A percentile compares a stretch with the other conserved stretches of the same genome.
Conservation (phyloP, 2,797 vertebrate genomes). For the Limosa lapponica region DNA sequence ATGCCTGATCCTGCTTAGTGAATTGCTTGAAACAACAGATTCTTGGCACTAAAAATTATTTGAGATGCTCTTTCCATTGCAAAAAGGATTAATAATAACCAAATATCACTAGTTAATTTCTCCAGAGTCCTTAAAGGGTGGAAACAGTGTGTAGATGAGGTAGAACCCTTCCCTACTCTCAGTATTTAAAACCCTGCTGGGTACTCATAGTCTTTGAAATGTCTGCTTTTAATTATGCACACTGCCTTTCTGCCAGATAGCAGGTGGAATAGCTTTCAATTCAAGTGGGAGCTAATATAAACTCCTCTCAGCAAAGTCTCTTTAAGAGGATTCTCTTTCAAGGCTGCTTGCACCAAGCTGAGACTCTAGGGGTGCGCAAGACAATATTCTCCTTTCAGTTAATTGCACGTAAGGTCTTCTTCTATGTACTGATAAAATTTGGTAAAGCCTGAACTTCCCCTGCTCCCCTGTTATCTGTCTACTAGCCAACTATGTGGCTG, state of each 20-base stretch:
- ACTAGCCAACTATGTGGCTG: neutral
- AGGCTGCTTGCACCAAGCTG: neutral
- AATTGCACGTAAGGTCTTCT: neutral
- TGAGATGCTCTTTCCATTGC: constrained; percentile 44
- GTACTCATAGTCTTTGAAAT: constrained; percentile 55
- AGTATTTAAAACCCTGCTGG: constrained; percentile 28
- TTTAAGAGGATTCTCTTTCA: neutral
- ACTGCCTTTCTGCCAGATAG: constrained; percentile 43
- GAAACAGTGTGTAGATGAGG: constrained; percentile 45
- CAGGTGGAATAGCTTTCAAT: constrained; percentile 59
- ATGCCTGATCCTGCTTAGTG: neutral
- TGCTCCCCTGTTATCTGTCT: neutral
- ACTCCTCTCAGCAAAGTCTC: constrained; percentile 18
- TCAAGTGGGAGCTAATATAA: constrained; percentile 33
- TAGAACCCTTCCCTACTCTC: constrained; percentile 28
- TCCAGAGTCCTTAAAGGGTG: constrained; percentile 45
- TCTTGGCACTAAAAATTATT: constrained; percentile 44
- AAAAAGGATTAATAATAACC: constrained; percentile 49
- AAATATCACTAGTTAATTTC: constrained; percentile 58
- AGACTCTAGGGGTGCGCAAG: neutral
- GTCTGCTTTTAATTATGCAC: constrained; percentile 72
- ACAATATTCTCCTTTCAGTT: neutral
- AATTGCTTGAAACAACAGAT: constrained; percentile 60
- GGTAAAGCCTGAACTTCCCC: neutral
- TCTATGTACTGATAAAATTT: neutral